Conservation (phyloP, 2,797 vertebrate species). For the Coendou prehensilis region DNA sequence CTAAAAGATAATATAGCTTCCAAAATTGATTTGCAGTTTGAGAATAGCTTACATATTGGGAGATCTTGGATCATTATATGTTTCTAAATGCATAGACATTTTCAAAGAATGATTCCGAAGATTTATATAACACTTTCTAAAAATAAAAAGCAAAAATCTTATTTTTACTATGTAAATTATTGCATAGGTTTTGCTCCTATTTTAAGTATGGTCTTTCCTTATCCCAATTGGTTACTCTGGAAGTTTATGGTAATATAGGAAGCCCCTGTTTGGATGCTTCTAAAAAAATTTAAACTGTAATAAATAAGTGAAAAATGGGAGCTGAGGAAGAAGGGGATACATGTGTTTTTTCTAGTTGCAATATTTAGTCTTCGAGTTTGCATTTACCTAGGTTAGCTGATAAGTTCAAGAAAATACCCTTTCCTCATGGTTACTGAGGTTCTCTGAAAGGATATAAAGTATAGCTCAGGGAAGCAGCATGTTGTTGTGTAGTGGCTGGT, state of each 20-base stretch:
- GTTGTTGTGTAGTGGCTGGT: background rate
- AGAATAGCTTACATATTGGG: slow-evolving; percentile 26
- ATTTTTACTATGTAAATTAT: slow-evolving; percentile 59
- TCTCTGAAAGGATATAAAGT: background rate
- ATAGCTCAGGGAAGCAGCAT: background rate
- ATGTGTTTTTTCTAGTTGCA: background rate
- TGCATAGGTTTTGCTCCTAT: slow-evolving; percentile 52
- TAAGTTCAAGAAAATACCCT: slow-evolving; percentile 49
- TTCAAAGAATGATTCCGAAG: slow-evolving; percentile 64
- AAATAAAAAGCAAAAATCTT: slow-evolving; percentile 57
- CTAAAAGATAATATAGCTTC: slow-evolving; percentile 52
- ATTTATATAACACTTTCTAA: slow-evolving; percentile 51
- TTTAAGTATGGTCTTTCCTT: background rate
- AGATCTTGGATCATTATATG: slow-evolving; percentile 48
- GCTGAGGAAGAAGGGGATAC: background rate
- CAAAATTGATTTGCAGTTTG: slow-evolving; percentile 42
- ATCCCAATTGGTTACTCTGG: background rate
- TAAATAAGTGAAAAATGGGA: background rate
- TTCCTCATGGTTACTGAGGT: background rate
- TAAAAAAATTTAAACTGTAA: slow-evolving; percentile 47
- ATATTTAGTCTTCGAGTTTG: slow-evolving; percentile 38
- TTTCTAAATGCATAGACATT: slow-evolving; percentile 36
- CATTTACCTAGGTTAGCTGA: slow-evolving; percentile 28
- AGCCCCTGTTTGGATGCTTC: slow-evolving; percentile 41
- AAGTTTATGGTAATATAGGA: slow-evolving; percentile 56